Evolutionary conservation across 2,797 vertebrate genomes (phyloP).

Genomic region (Pelodytes ibericus): DNA sequence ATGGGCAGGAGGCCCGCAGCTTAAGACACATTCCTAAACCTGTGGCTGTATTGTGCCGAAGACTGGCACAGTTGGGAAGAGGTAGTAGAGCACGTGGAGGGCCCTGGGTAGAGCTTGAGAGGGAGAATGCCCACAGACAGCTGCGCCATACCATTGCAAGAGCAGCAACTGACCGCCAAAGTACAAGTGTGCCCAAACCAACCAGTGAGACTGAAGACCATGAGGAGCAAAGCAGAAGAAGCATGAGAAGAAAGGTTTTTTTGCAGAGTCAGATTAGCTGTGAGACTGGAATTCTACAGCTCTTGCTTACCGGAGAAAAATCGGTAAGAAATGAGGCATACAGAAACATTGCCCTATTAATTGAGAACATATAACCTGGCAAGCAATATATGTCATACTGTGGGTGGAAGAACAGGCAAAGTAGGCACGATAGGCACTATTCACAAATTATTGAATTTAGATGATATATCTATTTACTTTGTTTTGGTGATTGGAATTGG

Average conservation of each 20-base stretch:
- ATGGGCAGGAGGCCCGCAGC: slow-evolving; percentile 75
- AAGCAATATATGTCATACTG: too few relatives aligned
- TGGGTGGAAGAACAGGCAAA: too few relatives aligned
- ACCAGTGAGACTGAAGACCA: slow-evolving; percentile 30
- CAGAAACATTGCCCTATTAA: too few relatives aligned
- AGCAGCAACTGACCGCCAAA: slow-evolving; percentile 7
- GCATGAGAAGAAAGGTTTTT: slow-evolving; percentile 23
- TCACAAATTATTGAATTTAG: too few relatives aligned
- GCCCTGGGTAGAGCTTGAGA: slow-evolving; percentile 70
- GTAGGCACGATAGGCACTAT: too few relatives aligned
- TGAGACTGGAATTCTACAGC: slow-evolving; percentile 44
- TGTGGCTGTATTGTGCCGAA: slow-evolving; percentile 75
- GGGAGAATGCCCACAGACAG: slow-evolving; percentile 58
- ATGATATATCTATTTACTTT: too few relatives aligned
- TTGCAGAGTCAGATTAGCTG: slow-evolving; percentile 42
- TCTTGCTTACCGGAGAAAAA: slow-evolving; percentile 29
- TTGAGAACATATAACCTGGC: too few relatives aligned
- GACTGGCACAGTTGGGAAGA: slow-evolving; percentile 72
- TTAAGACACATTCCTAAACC: slow-evolving; percentile 79
- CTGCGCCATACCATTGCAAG: slow-evolving; percentile 36
- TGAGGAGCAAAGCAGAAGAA: slow-evolving; percentile 11
- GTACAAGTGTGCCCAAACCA: slow-evolving; percentile 9
- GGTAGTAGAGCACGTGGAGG: slow-evolving; percentile 64
- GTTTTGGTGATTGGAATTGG: too few relatives aligned
- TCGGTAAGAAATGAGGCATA: slow-evolving; percentile 18